Evolutionary conservation across 2,797 vertebrate species (phyloP).

Genomic region (Gymnoscopelus braueri): DNA sequence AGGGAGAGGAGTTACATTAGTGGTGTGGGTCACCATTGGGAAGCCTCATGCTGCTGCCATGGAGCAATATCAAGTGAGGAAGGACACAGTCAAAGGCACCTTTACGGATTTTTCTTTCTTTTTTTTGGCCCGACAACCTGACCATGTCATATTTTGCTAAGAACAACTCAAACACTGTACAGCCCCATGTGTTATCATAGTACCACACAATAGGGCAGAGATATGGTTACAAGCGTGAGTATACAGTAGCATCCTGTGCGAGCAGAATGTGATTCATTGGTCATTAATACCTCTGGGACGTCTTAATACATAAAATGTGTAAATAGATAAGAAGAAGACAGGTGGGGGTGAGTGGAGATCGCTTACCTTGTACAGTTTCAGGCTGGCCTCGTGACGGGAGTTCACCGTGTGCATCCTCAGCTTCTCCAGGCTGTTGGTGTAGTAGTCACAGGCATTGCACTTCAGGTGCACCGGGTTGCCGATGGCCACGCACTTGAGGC

Average conservation of each 20-base stretch:
- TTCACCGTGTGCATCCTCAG: constrained; percentile 97
- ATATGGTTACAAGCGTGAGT: background rate
- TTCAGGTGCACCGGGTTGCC: constrained; percentile 98
- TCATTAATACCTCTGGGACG: background rate
- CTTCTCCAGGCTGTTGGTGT: constrained; percentile 99
- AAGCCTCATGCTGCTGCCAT: constrained; percentile 26
- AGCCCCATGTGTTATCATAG: background rate
- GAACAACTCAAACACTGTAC: background rate
- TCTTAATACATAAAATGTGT: too few species aligned
- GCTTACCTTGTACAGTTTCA: constrained; percentile 98
- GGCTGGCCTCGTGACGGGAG: constrained; percentile 96
- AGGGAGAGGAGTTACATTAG: constrained; percentile 27
- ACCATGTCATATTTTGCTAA: constrained; percentile 10
- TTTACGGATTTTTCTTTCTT: constrained; percentile 33
- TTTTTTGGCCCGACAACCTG: constrained; percentile 4
- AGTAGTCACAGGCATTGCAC: constrained; percentile 99
- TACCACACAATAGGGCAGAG: background rate
- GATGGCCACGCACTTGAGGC: constrained; percentile 97
- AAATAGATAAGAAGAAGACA: background rate
- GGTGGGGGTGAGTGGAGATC: background rate
- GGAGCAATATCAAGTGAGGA: constrained; percentile 23
- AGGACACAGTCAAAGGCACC: constrained; percentile 24
- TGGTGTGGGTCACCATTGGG: constrained; percentile 23
- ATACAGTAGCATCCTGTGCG: background rate
- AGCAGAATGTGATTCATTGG: background rate